phyloP scores from a whole-genome alignment of 2,113 vertebrate genomes.

The Muntiacus muntjak region DNA sequence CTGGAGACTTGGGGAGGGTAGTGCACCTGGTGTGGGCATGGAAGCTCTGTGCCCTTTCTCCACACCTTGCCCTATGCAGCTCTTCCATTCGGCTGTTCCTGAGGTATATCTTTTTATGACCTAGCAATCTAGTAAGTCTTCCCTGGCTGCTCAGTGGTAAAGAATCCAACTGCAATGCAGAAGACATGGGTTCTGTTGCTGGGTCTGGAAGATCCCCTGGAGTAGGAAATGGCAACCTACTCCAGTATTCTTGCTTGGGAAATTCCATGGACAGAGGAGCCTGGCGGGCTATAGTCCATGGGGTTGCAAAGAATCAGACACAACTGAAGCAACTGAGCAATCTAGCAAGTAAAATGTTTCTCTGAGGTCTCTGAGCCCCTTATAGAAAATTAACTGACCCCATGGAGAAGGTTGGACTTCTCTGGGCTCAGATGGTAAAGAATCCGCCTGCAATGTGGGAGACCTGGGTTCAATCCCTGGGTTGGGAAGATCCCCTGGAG shows the following conservation, averaged over 20 bases:
- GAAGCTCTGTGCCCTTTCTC: neutral
- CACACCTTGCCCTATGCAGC: neutral
- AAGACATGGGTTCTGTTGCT: neutral
- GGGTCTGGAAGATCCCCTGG: neutral
- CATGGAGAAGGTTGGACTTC: neutral
- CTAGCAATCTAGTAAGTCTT: neutral
- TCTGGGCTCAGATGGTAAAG: neutral
- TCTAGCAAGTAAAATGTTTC: neutral
- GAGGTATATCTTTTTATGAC: neutral
- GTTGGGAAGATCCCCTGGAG: neutral
- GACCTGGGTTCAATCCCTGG: neutral
- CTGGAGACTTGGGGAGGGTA: neutral
- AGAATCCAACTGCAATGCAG: neutral
- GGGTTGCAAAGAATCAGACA: neutral
- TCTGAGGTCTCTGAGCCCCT: neutral
- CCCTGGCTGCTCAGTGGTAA: neutral
- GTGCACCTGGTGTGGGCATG: neutral
- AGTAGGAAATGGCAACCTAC: neutral
- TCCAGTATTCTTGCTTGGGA: neutral
- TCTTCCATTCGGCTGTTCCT: neutral
- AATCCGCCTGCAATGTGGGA: neutral
- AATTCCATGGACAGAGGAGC: neutral
- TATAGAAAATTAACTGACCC: neutral
- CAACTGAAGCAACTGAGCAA: neutral
- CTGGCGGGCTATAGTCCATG: neutral